Conservation (phyloP, 2,888 invertebrate species). For the Tinea pellionella region DNA sequence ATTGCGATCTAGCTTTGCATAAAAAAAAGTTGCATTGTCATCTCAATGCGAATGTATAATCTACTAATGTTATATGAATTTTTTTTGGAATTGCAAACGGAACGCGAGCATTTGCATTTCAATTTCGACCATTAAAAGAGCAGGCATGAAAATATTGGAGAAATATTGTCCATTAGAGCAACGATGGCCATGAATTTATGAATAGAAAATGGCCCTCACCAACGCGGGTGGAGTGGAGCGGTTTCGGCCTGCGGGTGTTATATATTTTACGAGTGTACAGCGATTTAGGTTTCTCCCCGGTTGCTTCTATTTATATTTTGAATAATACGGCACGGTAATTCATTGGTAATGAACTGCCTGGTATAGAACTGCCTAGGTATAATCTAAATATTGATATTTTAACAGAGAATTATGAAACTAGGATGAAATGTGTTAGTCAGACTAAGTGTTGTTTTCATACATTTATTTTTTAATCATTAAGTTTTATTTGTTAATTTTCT, state of each 20-base stretch:
- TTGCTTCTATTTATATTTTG: neutral
- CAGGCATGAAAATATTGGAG: slow-evolving; percentile 30
- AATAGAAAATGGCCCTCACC: slow-evolving; percentile 30
- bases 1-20: too few species aligned
- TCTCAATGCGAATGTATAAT: neutral
- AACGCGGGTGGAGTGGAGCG: slow-evolving; percentile 13
- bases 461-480: too few species aligned
- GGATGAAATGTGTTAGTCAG: neutral
- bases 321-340: neutral
- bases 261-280: slow-evolving; percentile 11
- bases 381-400: neutral
- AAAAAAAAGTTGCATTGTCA: neutral
- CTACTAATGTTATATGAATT: neutral
- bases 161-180: slow-evolving; percentile 31
- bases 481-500: too few species aligned
- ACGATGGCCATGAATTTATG: slow-evolving; percentile 34
- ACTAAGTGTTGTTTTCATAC: too few species aligned
- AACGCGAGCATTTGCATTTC: slow-evolving; percentile 31
- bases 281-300: slow-evolving; percentile 7
- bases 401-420: neutral
- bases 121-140: slow-evolving; percentile 30
- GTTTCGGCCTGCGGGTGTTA: slow-evolving; percentile 12
- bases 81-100: slow-evolving; percentile 18
- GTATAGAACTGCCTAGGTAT: neutral
- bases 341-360: neutral